Conservation (phyloP, 2,888 invertebrate genomes). For the Diachrysia chrysitis region DNA sequence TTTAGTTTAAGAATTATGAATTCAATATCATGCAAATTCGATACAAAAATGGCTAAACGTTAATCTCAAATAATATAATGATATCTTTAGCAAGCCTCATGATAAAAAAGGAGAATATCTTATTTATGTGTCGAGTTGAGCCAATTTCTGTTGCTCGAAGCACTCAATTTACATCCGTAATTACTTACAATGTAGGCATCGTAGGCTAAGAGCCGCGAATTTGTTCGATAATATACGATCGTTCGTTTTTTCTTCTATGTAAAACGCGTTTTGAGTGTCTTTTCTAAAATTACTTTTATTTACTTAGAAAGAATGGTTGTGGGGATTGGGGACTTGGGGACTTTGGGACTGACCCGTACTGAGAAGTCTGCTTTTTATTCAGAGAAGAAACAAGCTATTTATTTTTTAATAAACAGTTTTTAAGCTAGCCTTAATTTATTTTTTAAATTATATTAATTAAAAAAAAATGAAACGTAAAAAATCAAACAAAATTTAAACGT, state of each 20-base stretch:
- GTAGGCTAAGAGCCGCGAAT: conserved; percentile 67
- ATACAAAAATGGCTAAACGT: background rate
- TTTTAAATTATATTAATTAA: no score
- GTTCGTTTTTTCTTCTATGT: background rate
- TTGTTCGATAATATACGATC: conserved; percentile 20
- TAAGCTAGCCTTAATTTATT: no score
- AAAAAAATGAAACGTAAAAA: no score
- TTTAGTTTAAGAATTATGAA: background rate
- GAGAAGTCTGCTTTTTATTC: no score
- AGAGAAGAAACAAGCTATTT: no score
- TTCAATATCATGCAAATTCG: background rate
- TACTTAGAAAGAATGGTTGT: no score
- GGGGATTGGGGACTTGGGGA: no score
- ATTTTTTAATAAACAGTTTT: no score
- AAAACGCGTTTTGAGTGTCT: background rate
- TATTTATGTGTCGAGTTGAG: conserved; percentile 56
- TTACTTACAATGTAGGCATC: conserved; percentile 68
- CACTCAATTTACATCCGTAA: conserved; percentile 75
- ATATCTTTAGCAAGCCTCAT: conserved; percentile 31
- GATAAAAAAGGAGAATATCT: conserved; percentile 46
- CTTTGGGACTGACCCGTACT: no score
- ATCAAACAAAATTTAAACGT: no score
- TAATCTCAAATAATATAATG: conserved; percentile 41
- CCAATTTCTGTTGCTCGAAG: conserved; percentile 50
- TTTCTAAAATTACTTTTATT: background rate